Evolutionary conservation across 2,797 vertebrate genomes (phyloP), one percentile per base, ranked within the genome.

Genomic region (Coilia nasus): DNA sequence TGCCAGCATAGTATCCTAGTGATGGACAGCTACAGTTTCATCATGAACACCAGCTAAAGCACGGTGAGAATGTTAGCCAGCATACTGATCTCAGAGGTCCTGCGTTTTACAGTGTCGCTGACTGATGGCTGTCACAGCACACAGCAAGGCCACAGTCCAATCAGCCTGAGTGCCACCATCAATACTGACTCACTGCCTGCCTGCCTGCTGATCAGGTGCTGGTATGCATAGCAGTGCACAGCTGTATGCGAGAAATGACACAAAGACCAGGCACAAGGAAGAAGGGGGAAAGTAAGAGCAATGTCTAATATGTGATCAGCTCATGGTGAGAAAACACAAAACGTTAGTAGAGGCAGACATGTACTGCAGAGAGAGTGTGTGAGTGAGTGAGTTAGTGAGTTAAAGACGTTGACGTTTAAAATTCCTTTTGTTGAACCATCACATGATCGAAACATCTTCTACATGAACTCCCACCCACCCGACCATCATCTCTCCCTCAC

Each of bases 121-220:
- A 89, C 86, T 84, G 89, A 81, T 64, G 80, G 60, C 84, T 84
- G 85, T 90, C 88, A 84, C 86, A 75, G 31, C 41, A 78, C 41
- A 35, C 71, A 44, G 17, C 71, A 44, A 83, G 83, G 23, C 56
- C 56, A 64, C 81, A 67, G 3, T 84, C 91, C 87, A 90, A 88
- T 92, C 90, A 89, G 83, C n/a, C 78, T 91, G 85, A 90, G 89
- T 90, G 91, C 80, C 75, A 62, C 81, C 87, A 59, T 87, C 31
- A 10, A 0, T 46, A 82, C 0, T 62, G 57, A 59, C 35, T 71
- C 2, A 54, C 50, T 54, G 50, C 3, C 50, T 54, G 50, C 3
- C 50, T 54, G 50, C 50, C 71, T 78, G 71, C 71, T 41, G 71
- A 78, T 6, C 71, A 44, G 35, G 17, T 35, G 12, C 28, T 78